phyloP scores from a whole-genome alignment of 2,888 invertebrate species.

The Drosophila siamana region DNA sequence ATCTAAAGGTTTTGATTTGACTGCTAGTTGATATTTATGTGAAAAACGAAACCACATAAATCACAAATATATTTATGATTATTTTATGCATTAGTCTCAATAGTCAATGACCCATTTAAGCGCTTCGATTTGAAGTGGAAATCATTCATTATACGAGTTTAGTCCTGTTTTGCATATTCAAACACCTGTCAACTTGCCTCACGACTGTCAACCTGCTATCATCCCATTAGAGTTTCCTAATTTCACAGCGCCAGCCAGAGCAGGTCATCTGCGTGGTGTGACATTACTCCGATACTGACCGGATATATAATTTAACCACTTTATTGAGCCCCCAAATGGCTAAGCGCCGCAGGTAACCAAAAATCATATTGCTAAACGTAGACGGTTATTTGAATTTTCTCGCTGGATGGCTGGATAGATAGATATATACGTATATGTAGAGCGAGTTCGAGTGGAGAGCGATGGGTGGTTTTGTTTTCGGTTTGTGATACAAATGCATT shows the following conservation, averaged over 20 bases:
- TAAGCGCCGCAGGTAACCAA: constrained; percentile 60
- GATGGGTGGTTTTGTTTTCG: constrained; percentile 51
- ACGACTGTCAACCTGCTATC: constrained; percentile 10
- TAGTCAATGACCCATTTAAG: constrained; percentile 8
- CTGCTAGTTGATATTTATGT: neutral
- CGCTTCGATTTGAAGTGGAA: constrained; percentile 5
- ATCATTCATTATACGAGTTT: constrained; percentile 7
- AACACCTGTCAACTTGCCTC: constrained; percentile 31
- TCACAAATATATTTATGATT: neutral
- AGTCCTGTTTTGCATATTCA: constrained; percentile 16
- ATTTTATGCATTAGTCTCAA: neutral
- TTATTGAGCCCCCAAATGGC: constrained; percentile 51
- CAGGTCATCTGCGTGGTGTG: constrained; percentile 45
- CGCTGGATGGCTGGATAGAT: constrained; percentile 10
- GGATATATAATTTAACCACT: constrained; percentile 75
- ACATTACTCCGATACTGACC: constrained; percentile 55
- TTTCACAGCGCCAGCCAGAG: constrained; percentile 24
- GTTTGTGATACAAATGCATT: constrained; percentile 64
- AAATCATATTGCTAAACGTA: constrained; percentile 64
- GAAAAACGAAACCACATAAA: neutral
- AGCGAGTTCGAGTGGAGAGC: constrained; percentile 27
- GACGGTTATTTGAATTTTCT: constrained; percentile 54
- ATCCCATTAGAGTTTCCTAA: constrained; percentile 36
- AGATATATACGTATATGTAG: constrained; percentile 22
- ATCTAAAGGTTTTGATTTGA: too few species aligned